phyloP scores from a whole-genome alignment of 2,797 vertebrate genomes.

The Mormyrops attenuatus region DNA sequence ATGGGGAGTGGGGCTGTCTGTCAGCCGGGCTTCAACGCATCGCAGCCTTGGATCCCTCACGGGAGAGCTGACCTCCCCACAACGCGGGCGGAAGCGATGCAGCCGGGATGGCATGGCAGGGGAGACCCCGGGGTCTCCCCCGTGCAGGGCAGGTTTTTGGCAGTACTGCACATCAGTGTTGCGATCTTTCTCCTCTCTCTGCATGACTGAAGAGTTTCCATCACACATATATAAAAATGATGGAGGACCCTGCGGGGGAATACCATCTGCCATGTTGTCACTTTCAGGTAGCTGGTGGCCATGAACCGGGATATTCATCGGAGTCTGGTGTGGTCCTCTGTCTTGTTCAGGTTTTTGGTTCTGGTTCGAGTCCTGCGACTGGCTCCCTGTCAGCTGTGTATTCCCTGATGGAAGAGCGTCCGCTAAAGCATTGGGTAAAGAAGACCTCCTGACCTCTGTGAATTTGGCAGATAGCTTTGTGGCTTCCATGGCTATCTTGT shows the following conservation, averaged over 20 bases:
- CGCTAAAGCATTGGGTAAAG: conserved; percentile 50
- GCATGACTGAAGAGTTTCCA: conserved; percentile 33
- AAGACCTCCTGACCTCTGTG: conserved; percentile 48
- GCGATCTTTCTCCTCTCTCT: conserved; percentile 28
- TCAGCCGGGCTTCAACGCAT: conserved; percentile 46
- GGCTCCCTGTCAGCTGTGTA: background rate
- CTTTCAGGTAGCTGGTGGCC: conserved; percentile 48
- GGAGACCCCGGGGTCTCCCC: conserved; percentile 36
- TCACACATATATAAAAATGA: conserved; percentile 30
- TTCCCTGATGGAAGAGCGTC: conserved; percentile 19
- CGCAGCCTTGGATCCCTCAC: conserved; percentile 59
- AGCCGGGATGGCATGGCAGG: conserved; percentile 56
- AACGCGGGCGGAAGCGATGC: conserved; percentile 51
- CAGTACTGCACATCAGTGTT: background rate
- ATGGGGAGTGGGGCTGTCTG: conserved; percentile 61
- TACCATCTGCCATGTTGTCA: conserved; percentile 34
- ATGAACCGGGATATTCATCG: conserved; percentile 71
- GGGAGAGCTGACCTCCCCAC: conserved; percentile 57
- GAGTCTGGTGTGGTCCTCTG: conserved; percentile 32
- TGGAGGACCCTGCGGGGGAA: conserved; percentile 39
- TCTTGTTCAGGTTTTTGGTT: conserved; percentile 25
- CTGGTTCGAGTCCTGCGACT: conserved; percentile 29
- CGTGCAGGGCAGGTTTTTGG: background rate
- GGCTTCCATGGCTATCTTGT: conserved; percentile 53
- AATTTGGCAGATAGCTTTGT: conserved; percentile 56